A percentile compares a stretch with the other conserved stretches of the same genome.
Conservation (phyloP, 2,888 invertebrate genomes). For the Schizaphis graminum region DNA sequence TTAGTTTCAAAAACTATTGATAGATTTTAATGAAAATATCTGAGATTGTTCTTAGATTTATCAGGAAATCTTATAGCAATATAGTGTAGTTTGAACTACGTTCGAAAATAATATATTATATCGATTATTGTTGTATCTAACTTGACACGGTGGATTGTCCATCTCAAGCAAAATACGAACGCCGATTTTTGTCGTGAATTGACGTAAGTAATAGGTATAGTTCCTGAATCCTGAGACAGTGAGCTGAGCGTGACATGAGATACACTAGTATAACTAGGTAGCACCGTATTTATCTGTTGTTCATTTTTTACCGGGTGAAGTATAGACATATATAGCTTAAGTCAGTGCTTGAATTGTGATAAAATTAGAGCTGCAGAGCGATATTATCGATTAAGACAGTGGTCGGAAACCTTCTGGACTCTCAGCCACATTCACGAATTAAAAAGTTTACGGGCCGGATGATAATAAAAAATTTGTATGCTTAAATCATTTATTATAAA, state of each 20-base stretch:
- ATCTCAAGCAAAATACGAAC: not conserved
- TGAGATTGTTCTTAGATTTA: not conserved
- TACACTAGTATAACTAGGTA: not conserved
- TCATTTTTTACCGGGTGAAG: not conserved
- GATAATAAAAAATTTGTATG: too few species aligned
- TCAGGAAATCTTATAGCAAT: not conserved
- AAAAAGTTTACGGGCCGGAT: too few species aligned
- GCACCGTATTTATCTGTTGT: not conserved
- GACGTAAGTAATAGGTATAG: not conserved
- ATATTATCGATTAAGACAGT: too few species aligned
- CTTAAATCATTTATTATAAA: too few species aligned
- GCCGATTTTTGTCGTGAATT: not conserved
- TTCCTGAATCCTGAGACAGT: too few species aligned
- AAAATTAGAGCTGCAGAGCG: too few species aligned
- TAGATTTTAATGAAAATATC: not conserved
- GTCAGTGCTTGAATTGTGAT: too few species aligned
- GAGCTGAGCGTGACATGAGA: not conserved
- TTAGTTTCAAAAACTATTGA: not conserved
- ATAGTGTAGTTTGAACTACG: not conserved
- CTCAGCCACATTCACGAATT: too few species aligned
- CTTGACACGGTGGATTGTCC: not conserved
- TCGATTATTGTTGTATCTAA: not conserved
- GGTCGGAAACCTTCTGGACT: too few species aligned
- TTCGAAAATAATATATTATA: not conserved
- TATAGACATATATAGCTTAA: not conserved